Percentiles rank a stretch among this genome's conserved stretches.
Conservation (phyloP, 2,797 vertebrate genomes). For the Hephaestus fuliginosus region DNA sequence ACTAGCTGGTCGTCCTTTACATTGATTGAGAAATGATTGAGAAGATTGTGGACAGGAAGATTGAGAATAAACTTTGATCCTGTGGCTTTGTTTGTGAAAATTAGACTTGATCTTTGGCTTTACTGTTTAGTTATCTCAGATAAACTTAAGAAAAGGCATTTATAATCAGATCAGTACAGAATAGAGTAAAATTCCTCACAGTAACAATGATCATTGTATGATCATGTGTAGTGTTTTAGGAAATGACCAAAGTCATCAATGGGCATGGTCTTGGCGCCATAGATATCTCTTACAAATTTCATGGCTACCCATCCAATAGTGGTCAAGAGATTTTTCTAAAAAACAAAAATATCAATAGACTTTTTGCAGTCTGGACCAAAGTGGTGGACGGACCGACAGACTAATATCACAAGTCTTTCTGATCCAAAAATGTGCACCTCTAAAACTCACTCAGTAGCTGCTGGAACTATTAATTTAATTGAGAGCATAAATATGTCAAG, state of each 20-base stretch:
- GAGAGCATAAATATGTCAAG: neutral
- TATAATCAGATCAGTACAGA: neutral
- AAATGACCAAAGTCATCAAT: neutral
- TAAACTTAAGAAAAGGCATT: constrained; percentile 5
- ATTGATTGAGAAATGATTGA: constrained; percentile 30
- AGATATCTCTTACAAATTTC: neutral
- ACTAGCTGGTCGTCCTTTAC: constrained; percentile 11
- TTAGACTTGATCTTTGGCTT: neutral
- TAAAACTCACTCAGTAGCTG: neutral
- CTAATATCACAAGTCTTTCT: neutral
- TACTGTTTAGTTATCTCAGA: constrained; percentile 10
- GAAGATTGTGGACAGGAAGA: too few species aligned
- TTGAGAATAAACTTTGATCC: constrained; percentile 20
- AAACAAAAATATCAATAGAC: neutral
- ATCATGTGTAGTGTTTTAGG: neutral
- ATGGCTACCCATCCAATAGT: neutral
- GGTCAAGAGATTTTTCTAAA: neutral
- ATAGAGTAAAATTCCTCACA: neutral
- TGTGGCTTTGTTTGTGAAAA: constrained; percentile 23
- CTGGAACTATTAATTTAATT: constrained; percentile 4
- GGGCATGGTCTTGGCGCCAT: neutral
- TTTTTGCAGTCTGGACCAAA: neutral
- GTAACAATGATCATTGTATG: too few species aligned
- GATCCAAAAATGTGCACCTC: neutral
- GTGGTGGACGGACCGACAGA: neutral